Evolutionary conservation across 1,140 invertebrate species (phyloP), one percentile per base, ranked within the genome.

Genomic region (Ladona fulva): DNA sequence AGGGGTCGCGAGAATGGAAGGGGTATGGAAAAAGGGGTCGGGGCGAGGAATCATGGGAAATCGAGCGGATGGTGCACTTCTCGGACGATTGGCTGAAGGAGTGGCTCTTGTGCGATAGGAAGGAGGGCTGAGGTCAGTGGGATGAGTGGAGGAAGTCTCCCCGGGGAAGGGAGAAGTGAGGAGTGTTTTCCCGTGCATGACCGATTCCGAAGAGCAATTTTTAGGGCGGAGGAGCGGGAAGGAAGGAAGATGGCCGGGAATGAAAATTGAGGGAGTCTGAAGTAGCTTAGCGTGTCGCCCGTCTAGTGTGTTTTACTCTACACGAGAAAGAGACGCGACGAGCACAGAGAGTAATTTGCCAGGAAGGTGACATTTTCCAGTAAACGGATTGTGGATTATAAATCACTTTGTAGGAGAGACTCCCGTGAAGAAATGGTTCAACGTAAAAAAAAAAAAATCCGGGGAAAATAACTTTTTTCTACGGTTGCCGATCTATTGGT

Each of bases 141-240:
- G 22, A n/a, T 8, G 74, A 24, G 74, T 8, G 24, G 74, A 24
- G 74, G 74, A 37, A 37, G 24, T 25, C n/a, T n/a, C n/a, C n/a
- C n/a, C 10, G 74, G 24, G 24, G 74, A n/a, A n/a, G 74, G 74
- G 74, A 25, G 74, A n/a, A 25, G 74, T 8, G 74, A 25, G 24
- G 74, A 37, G 74, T 75, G 74, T 25, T 25, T 75, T 75, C 74
- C 29, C 29, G 29, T 37, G 29, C 74, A 75, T 75, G 52, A 66
- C 52, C 52, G 52, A 66, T 66, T 66, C 52, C n/a, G 3, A 66
- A 22, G 52, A 22, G 52, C 52, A 66, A 66, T 66, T 66, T 66
- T 66, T 66, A 66, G 52, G 52, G 52, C n/a, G 52, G 52, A 52
- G 44, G 44, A 52, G 44, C 44, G 44, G 44, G 44, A 52, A 52